A percentile compares a stretch with the other conserved stretches of the same genome.
phyloP scores from a whole-genome alignment of 2,797 vertebrate genomes.

The Aulostomus chinensis region DNA sequence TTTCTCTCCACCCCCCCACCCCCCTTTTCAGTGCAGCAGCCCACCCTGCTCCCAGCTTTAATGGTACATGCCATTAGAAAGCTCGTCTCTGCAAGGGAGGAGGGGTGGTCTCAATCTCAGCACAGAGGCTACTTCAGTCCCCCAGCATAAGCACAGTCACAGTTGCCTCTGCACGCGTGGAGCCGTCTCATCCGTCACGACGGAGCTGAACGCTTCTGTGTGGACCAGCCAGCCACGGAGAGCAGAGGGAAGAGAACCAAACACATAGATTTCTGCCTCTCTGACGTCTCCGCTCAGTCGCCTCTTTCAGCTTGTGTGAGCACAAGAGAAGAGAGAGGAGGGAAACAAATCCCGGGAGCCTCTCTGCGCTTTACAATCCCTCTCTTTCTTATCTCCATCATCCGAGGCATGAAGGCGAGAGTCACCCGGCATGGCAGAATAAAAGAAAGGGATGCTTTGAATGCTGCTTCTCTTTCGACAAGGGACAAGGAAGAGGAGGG shows the following conservation, averaged over 20 bases:
- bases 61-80: conserved; percentile 90
- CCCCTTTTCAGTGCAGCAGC: conserved; percentile 73
- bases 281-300: conserved; percentile 61
- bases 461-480: conserved; percentile 74
- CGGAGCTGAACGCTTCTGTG: conserved; percentile 40
- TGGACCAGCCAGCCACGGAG: conserved; percentile 31
- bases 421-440: conserved; percentile 66
- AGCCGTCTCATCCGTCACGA: conserved; percentile 60
- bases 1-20: conserved; percentile 22
- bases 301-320: conserved; percentile 45
- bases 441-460: conserved; percentile 82
- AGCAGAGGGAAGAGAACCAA: conserved; percentile 11
- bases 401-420: conserved; percentile 63
- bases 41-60: conserved; percentile 81
- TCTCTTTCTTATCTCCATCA: conserved; percentile 41
- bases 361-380: conserved; percentile 36
- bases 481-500: conserved; percentile 65
- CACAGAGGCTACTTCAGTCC: conserved; percentile 83
- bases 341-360: conserved; percentile 51
- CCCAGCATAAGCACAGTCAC: conserved; percentile 84
- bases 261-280: conserved; percentile 46
- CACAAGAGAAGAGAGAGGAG: conserved; percentile 38
- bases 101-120: conserved; percentile 79
- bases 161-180: conserved; percentile 75
- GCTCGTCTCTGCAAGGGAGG: conserved; percentile 73